Conservation (phyloP, 2,797 vertebrate genomes). For the Liasis olivaceus region DNA sequence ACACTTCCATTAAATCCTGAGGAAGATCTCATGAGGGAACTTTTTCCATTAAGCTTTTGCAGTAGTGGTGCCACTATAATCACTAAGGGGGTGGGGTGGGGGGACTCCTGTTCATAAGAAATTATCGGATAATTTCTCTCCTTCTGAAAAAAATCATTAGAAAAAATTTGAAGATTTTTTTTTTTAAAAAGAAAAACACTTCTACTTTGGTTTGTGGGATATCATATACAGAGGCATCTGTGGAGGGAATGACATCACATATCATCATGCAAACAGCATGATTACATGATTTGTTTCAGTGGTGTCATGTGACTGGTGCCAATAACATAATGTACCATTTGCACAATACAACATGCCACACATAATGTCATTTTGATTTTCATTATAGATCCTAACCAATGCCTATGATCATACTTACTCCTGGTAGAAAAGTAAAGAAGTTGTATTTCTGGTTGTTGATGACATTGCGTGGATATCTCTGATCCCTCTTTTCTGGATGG, state of each 20-base stretch:
- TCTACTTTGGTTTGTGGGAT: background rate
- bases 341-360: background rate
- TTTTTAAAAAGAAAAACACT: background rate
- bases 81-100: background rate
- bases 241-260: background rate
- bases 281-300: background rate
- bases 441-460: slow-evolving; percentile 99
- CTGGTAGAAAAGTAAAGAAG: slow-evolving; percentile 96
- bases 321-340: background rate
- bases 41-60: background rate
- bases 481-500: slow-evolving; percentile 96
- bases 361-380: background rate
- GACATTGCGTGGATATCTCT: slow-evolving; percentile 95
- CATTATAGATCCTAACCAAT: background rate
- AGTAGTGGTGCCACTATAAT: background rate
- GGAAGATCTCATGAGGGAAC: background rate
- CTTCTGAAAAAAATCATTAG: background rate
- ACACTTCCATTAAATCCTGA: background rate
- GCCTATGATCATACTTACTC: slow-evolving; percentile 76
- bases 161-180: background rate
- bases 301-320: background rate
- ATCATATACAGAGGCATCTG: background rate
- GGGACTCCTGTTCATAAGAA: background rate
- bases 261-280: background rate
- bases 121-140: background rate